Base-by-base conservation (phyloP, 2,797 vertebrate species). In the Megaceryle alcyon region DNA sequence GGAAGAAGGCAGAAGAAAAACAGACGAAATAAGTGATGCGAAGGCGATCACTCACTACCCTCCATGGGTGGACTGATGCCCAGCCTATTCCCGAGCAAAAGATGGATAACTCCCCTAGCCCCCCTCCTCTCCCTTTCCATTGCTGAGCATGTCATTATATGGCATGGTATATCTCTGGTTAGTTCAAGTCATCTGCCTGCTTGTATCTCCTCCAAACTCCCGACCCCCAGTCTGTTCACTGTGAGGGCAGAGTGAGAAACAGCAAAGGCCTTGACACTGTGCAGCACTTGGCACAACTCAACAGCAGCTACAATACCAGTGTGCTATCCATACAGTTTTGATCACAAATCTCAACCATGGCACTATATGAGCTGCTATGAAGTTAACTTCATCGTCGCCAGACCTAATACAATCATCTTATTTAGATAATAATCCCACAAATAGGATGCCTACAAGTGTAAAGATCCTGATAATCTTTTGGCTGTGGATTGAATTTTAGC, bases 211-310 rank as follows among this genome's bases (percentile, higher is more conserved):
- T 68, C 66, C 51, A 35, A 77, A 0, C 16, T 29, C 66, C n/a
- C 2, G 1, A 25, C 20, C 20, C 44, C 21, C 29, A 64, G 0
- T 23, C 31, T 35, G 0, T 48, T 73, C 49, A 10, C 15, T 71
- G 16, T 41, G 17, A n/a, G 15, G 41, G 20, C 13, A 70, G 39
- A 81, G 39, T 20, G 59, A 72, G 51, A 69, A 75, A 31, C n/a
- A 75, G 10, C 23, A 35, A 77, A 88, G 43, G 29, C 71, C 31
- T 53, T 73, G 59, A 12, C 10, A 2, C 14, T 63, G 14, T 82
- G 61, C 57, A 82, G 46, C 41, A 41, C 41, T 41, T 41, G 41
- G 14, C 8, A 3, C 16, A 59, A 10, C 76, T 59, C 44, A 75
- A 59, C 41, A 44, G 49, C 37, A 84, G 13, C 35, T 88, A 29